phyloP scores from a whole-genome alignment of 2,888 invertebrate species.

The Parnassius apollo region DNA sequence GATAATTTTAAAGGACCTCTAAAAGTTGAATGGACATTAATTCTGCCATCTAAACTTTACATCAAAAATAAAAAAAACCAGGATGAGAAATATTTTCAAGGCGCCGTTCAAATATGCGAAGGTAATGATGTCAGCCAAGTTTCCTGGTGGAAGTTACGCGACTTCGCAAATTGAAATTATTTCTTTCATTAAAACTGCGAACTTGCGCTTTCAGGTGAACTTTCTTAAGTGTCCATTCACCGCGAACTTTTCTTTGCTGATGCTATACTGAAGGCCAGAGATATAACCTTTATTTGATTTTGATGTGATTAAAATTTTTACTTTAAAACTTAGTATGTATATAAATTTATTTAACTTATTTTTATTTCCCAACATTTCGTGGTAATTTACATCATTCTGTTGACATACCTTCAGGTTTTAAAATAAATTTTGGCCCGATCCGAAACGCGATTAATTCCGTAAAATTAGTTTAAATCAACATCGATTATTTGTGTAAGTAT shows the following conservation, averaged over 20 bases:
- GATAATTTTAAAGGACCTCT: no score
- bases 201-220: constrained; percentile 65
- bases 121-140: constrained; percentile 64
- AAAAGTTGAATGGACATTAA: no score
- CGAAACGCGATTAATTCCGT: no score
- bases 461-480: no score
- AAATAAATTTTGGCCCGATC: no score
- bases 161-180: constrained; percentile 76
- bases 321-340: no score
- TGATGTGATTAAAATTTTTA: background rate
- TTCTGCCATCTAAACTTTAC: background rate
- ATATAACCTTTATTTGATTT: background rate
- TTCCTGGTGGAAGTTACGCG: constrained; percentile 41
- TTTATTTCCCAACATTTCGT: no score
- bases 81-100: constrained; percentile 40
- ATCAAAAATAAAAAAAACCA: constrained; percentile 17
- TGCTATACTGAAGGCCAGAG: constrained; percentile 9
- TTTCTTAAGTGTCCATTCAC: constrained; percentile 64
- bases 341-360: no score
- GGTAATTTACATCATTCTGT: no score
- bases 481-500: no score
- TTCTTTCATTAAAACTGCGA: constrained; percentile 75
- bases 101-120: constrained; percentile 63
- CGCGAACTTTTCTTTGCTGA: constrained; percentile 40
- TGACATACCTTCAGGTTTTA: no score